A percentile compares a stretch with the other conserved stretches of the same genome.
These are phyloP conservation scores for Allobates femoralis DNA, from an alignment of 2,797 vertebrate genomes.

Conservation along the genomic window DNA sequence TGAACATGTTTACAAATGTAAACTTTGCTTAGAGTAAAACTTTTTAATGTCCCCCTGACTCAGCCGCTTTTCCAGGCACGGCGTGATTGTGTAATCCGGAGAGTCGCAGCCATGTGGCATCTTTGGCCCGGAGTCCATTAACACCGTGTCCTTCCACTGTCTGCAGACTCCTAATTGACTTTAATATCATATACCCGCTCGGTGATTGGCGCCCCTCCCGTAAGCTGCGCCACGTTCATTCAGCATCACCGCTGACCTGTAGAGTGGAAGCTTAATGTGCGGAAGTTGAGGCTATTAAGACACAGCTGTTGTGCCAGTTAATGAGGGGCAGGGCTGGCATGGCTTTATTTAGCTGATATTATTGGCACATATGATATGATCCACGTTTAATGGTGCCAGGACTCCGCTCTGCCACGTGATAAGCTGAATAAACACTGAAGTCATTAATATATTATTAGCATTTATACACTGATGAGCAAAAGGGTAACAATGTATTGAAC, in stretches of 20 bases:
- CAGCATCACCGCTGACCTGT: constrained; percentile 17
- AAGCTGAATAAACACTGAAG: not conserved
- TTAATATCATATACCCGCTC: not conserved
- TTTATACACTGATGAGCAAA: no score
- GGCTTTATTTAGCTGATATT: not conserved
- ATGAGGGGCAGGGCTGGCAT: constrained; percentile 2
- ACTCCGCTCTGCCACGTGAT: not conserved
- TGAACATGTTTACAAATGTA: not conserved
- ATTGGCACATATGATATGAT: not conserved
- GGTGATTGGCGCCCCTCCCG: not conserved
- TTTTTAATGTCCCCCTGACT: not conserved
- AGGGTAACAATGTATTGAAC: no score
- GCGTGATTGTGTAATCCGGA: not conserved
- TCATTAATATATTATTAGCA: not conserved
- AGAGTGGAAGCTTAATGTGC: not conserved
- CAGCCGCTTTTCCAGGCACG: not conserved
- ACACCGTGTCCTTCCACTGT: not conserved
- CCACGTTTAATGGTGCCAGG: not conserved
- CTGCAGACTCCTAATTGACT: constrained; percentile 19
- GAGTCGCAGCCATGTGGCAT: not conserved
- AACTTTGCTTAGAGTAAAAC: not conserved
- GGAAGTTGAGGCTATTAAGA: not conserved
- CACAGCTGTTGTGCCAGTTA: constrained; percentile 17
- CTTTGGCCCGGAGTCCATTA: constrained; percentile 5
- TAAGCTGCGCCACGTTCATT: not conserved